Evolutionary conservation across 2,797 vertebrate species (phyloP).

Genomic region (Schizopygopsis malacanthus): DNA sequence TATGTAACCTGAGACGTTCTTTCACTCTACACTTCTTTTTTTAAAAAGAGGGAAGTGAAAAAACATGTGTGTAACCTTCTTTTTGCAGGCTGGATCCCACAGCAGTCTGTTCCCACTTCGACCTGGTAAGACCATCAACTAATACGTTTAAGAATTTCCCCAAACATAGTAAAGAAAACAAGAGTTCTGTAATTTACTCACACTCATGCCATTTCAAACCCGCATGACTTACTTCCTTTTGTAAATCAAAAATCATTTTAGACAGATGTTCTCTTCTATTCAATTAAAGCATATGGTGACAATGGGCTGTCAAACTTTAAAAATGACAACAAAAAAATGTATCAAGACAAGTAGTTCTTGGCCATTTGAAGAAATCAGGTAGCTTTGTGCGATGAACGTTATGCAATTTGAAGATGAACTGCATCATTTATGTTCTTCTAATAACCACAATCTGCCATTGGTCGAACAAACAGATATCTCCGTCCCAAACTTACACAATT

Average conservation of each 20-base stretch:
- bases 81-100: conserved; percentile 65
- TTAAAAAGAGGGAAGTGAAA: not conserved
- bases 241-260: not conserved
- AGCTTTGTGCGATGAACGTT: not conserved
- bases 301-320: not conserved
- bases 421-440: not conserved
- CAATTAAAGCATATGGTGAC: not conserved
- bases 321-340: no score
- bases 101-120: conserved; percentile 63
- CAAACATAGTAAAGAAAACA: not conserved
- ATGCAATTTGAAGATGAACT: no score
- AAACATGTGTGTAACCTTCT: conserved; percentile 27
- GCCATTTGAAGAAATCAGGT: not conserved
- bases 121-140: conserved; percentile 46
- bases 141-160: not conserved
- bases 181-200: not conserved
- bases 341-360: not conserved
- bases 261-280: not conserved
- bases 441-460: not conserved
- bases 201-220: not conserved
- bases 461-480: not conserved
- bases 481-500: not conserved
- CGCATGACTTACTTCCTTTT: not conserved
- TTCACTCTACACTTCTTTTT: conserved; percentile 2
- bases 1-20: not conserved